Evolutionary conservation across 2,797 vertebrate genomes (phyloP), one percentile per base, ranked within the genome.

Genomic region (Sciurus carolinensis): DNA sequence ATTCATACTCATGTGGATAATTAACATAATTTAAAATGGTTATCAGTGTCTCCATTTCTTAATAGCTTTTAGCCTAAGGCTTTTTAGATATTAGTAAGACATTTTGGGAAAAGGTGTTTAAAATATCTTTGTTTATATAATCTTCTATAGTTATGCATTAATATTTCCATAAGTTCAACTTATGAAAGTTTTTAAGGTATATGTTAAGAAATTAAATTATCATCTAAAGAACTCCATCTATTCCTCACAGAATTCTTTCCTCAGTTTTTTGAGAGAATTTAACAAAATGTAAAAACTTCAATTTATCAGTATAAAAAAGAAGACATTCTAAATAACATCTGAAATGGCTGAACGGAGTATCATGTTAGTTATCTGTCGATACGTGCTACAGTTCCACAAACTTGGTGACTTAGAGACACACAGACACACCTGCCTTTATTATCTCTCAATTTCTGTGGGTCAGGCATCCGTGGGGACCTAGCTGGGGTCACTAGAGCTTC

Each of bases 131-230:
- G 33, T 87, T 81, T 76, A 30, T 64, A 14, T 44, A 67, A 42
- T 36, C 33, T 76, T 88, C 50, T 67, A 36, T 87, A 39, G 12
- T 91, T 62, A 50, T 52, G 11, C 42, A n/a, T 76, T 89, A 54
- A n/a, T 87, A 91, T 71, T 89, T 86, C 30, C 14, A 77, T 8
- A 86, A 87, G 26, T 73, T 54, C 52, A 64, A 52, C 36, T 95
- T 71, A 52, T 90, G 77, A 90, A 64, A 66, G 1, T 36, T 54
- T 89, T 73, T 28, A 64, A 79, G 18, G 52, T 57, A 64, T 44
- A 33, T 42, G n/a, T 57, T 69, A 77, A 44, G 22, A 80, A 81
- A 66, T 67, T 30, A 84, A 86, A 52, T 90, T n/a, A 69, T 22
- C 28, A 76, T 62, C 6, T 80, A 76, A 95, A 86, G 28, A 59